These are phyloP conservation scores for Teinopalpus imperialis DNA, from an alignment of 2,888 invertebrate genomes.

Conservation along the genomic window DNA sequence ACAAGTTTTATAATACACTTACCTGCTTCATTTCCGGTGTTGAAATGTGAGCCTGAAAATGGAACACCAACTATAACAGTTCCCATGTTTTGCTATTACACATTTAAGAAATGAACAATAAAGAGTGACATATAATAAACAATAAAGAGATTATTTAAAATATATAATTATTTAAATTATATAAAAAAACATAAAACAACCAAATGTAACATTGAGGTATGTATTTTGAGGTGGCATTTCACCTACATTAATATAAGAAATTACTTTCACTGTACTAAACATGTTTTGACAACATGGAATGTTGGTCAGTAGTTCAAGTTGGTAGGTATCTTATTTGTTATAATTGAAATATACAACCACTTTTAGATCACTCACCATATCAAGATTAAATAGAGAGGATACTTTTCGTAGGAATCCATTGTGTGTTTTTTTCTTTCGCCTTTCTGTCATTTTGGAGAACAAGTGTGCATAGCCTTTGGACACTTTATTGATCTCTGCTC, in stretches of 20 bases:
- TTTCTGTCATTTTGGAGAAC: constrained; percentile 77
- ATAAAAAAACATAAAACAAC: constrained; percentile 16
- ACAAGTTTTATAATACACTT: constrained; percentile 35
- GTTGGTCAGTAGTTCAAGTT: constrained; percentile 27
- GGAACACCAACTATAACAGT: constrained; percentile 9
- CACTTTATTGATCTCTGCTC: constrained; percentile 52
- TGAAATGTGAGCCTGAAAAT: constrained; percentile 76
- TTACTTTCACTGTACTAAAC: constrained; percentile 25
- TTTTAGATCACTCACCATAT: constrained; percentile 85
- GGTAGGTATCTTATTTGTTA: constrained; percentile 14
- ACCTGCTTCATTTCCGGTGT: constrained; percentile 82
- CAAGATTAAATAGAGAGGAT: constrained; percentile 93
- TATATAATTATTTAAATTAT: not conserved
- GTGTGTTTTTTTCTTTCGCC: constrained; percentile 81
- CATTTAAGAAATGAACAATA: too few relatives aligned
- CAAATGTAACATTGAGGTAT: constrained; percentile 12
- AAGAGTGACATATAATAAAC: too few relatives aligned
- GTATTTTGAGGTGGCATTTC: constrained; percentile 28
- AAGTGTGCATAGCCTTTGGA: constrained; percentile 71
- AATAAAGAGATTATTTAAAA: too few relatives aligned
- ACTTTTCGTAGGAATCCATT: constrained; percentile 93
- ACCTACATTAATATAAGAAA: constrained; percentile 25
- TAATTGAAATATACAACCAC: constrained; percentile 26
- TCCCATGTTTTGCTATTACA: constrained; percentile 5
- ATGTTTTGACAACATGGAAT: constrained; percentile 25